Base-by-base conservation (phyloP, 1,140 invertebrate genomes). In the Oreohelix idahoensis region DNA sequence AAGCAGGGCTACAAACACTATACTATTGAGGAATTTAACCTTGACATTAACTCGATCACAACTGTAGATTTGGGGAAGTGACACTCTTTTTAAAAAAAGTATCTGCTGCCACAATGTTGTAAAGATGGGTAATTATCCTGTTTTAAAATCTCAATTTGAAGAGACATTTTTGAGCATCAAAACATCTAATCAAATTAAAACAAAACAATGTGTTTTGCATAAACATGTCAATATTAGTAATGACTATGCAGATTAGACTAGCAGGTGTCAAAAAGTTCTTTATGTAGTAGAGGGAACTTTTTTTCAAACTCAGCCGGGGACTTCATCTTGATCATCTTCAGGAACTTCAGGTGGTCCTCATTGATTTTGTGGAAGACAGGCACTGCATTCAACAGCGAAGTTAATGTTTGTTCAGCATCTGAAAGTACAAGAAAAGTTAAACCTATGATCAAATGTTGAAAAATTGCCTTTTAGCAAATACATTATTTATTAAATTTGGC, bases 271-370 rank as follows among this genome's bases (percentile, higher is more conserved):
- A 66, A 91, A n/a, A 91, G 86, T 83, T 91, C 90, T 81, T 89
- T 87, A 81, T 90, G 89, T 23, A 91, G 83, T 5, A 86, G 84
- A 32, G 89, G 89, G 66, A 90, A 90, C 58, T 88, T 83, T 29
- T 84, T 81, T 35, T 86, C 85, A 36, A 83, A 84, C 8, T 86
- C 74, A 10, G 81, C 79, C 17, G 88, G 87, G 23, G 79, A 79
- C 63, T 85, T 85, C 88, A 91, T 90, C 84, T 90, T 90, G 86
- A 91, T 90, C 74, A 82, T 88, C 36, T 87, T 89, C 8, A 91
- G 73, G 0, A 87, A 87, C 82, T 84, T 85, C 0, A 87, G 80
- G 86, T 91, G 90, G 45, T 89, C 86, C 23, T 86, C 81, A 75
- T 90, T 91, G 17, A 90, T 87, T 49, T 79, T 79, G 32, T 84